These are phyloP conservation scores for Lepidocyrtinus sp. DNA, from an alignment of 2,888 invertebrate genomes.

Conservation along the genomic window DNA sequence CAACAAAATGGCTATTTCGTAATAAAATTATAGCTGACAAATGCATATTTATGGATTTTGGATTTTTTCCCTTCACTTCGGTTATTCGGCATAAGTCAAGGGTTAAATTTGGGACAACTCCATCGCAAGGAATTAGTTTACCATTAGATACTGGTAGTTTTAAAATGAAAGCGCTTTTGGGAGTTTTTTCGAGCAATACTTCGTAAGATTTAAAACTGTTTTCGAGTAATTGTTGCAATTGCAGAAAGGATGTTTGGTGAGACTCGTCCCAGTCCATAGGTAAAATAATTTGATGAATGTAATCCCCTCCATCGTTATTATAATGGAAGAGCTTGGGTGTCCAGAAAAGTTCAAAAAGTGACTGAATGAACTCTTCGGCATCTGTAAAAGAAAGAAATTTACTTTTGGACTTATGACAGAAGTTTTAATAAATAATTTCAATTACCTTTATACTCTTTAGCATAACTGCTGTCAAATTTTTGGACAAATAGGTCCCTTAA, in stretches of 20 bases:
- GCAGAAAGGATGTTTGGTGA: not conserved
- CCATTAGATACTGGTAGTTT: constrained; percentile 2
- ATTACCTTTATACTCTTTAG: not conserved
- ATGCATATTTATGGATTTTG: not conserved
- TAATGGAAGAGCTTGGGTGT: not conserved
- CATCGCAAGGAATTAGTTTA: not conserved
- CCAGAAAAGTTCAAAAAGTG: not conserved
- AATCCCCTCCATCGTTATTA: not conserved
- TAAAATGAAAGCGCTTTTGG: not conserved
- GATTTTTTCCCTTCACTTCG: not conserved
- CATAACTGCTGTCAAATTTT: not conserved
- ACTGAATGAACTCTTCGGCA: not conserved
- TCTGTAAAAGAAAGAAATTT: not conserved
- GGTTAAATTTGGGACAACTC: constrained; percentile 18
- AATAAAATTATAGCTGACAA: constrained; percentile 2
- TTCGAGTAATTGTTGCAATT: not conserved
- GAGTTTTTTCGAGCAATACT: not conserved
- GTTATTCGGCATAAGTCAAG: not conserved
- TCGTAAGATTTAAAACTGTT: constrained; percentile 4
- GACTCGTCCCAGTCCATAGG: not conserved
- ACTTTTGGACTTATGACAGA: not conserved
- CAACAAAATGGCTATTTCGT: not conserved
- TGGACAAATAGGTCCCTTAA: not conserved
- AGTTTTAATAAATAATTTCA: not conserved
- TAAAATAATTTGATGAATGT: constrained; percentile 8